Evolutionary conservation across 2,113 vertebrate species (phyloP), one percentile per base, ranked within the genome.

Genomic region (Telmatochromis sp.): DNA sequence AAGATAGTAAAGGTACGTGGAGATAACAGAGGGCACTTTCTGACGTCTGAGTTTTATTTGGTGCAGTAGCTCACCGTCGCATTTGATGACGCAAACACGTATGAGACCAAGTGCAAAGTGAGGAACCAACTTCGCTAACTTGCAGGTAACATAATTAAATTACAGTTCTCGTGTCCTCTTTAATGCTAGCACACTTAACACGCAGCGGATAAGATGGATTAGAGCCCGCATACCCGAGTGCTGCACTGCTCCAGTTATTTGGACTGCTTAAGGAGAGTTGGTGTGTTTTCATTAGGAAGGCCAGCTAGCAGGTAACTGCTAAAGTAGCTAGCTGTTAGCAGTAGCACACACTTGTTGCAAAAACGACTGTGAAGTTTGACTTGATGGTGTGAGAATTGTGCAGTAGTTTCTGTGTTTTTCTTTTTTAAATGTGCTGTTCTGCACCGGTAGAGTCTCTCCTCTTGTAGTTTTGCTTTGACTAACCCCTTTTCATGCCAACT

Each of bases 41-140:
- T 26, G 21, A 45, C 68, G n/a, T 28, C 70, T 28, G 40, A 11
- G 6, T 12, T 78, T 31, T 51, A 49, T 31, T 51, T 51, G 45
- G 26, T 5, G 8, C 70, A 19, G 70, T 7, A n/a, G 45, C 15
- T 12, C 49, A 21, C 35, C 10, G 88, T 95, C 88, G 93, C 91
- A 87, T 17, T 47, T 83, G 51, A 26, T 96, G 96, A 96, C 95
- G 94, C 4, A 12, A 11, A 78, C 84, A 91, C 47, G 79, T 86
- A 13, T 58, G 95, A 93, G 94, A 58, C 93, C 35, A 35, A 49
- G 57, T 58, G 84, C 54, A 87, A 92, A 95, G 91, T 93, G 89
- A 84, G 91, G 91, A 93, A 91, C 85, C 89, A 89, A 90, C 87
- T 91, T 90, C 86, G 85, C 55, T 17, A 85, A 91, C 73, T 58